Conservation (phyloP, 2,797 vertebrate genomes). For the Fratercula arctica region DNA sequence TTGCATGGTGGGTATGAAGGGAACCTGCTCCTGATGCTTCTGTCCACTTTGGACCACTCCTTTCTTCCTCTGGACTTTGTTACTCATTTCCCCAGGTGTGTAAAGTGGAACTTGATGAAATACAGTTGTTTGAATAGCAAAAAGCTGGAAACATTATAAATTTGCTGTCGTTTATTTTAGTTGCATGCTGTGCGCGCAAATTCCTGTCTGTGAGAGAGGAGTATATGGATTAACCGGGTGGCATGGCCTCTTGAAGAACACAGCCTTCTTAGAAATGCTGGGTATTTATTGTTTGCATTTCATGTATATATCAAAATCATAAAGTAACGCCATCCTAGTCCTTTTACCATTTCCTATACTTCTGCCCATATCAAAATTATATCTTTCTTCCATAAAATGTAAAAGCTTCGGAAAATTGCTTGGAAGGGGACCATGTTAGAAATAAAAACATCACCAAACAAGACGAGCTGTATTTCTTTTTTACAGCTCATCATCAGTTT, state of each 20-base stretch:
- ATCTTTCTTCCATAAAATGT: neutral
- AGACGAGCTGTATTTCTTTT: slow-evolving; percentile 17
- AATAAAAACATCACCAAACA: neutral
- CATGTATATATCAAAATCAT: neutral
- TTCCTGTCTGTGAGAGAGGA: neutral
- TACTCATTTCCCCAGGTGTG: accelerated
- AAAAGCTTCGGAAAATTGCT: slow-evolving; percentile 13
- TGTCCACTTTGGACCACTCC: neutral
- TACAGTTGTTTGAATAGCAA: neutral
- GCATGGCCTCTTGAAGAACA: neutral
- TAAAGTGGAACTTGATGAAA: neutral
- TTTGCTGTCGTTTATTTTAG: neutral
- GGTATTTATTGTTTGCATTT: neutral
- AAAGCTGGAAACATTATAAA: neutral
- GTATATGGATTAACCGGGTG: neutral
- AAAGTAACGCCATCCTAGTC: neutral
- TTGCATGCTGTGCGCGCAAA: neutral
- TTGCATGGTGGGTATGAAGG: neutral
- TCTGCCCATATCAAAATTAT: neutral
- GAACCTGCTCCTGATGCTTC: neutral
- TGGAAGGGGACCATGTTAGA: neutral
- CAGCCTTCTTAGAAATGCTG: neutral
- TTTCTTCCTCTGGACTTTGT: neutral
- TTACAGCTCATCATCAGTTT: neutral
- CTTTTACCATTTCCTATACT: neutral